These are phyloP conservation scores for Antrozous pallidus DNA, from an alignment of 2,797 vertebrate species.

Conservation along the genomic window DNA sequence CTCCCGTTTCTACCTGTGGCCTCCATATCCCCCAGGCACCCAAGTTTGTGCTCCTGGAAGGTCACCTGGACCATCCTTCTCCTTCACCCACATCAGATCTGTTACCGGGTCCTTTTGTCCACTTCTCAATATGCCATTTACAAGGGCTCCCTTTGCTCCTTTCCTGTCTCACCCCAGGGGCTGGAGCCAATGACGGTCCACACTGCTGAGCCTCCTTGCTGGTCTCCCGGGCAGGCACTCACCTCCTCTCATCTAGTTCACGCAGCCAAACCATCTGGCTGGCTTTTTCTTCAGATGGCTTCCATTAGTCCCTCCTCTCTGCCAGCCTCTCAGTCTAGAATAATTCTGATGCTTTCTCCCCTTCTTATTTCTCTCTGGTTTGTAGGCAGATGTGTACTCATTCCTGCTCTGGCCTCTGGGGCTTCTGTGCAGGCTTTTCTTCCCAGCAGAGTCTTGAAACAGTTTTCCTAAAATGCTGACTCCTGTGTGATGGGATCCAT, in stretches of 20 bases:
- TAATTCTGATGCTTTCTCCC: neutral
- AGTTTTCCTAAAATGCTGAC: neutral
- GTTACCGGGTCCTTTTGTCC: neutral
- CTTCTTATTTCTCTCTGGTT: neutral
- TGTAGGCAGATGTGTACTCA: neutral
- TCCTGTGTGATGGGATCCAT: neutral
- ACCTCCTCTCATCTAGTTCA: neutral
- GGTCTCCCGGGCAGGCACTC: neutral
- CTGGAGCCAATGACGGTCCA: neutral
- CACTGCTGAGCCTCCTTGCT: neutral
- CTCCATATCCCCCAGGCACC: neutral
- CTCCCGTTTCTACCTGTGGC: neutral
- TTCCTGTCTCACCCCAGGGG: neutral
- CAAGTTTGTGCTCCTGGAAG: too few relatives aligned
- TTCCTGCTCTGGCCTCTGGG: neutral
- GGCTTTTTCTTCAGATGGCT: neutral
- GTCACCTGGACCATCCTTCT: fast-evolving
- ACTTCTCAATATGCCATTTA: neutral
- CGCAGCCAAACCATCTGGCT: neutral
- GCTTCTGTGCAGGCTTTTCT: neutral
- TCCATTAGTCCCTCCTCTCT: neutral
- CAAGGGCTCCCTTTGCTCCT: neutral
- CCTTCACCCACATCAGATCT: neutral
- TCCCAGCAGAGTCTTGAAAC: neutral
- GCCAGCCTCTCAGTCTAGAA: neutral